These are phyloP conservation scores for Indicator maculatus DNA, from an alignment of 2,113 vertebrate species.

Conservation along the genomic window DNA sequence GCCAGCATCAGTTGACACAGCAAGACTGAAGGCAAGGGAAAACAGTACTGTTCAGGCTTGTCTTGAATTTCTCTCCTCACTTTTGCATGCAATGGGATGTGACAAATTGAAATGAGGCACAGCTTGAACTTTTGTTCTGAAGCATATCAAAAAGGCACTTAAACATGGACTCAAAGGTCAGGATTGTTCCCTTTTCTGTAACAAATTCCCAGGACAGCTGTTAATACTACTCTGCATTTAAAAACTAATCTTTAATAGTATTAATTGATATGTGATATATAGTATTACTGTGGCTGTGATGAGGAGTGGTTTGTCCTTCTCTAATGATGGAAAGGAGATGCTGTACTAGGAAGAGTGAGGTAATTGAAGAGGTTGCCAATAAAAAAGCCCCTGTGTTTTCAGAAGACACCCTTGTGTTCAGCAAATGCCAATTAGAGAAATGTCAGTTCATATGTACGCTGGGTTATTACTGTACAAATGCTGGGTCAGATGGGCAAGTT, in stretches of 20 bases:
- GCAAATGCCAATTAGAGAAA: constrained; percentile 47
- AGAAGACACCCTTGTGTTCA: not conserved
- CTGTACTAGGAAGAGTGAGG: not conserved
- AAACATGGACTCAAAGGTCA: constrained; percentile 41
- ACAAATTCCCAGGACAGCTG: constrained; percentile 8
- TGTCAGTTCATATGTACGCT: constrained; percentile 36
- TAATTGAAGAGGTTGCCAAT: constrained; percentile 30
- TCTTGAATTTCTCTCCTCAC: not conserved
- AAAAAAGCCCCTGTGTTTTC: constrained; percentile 34
- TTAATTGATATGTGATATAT: not conserved
- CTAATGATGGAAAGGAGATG: constrained; percentile 1
- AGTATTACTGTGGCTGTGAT: not conserved
- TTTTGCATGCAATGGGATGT: not conserved
- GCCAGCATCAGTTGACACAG: not conserved
- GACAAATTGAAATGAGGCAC: not conserved
- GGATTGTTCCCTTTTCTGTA: constrained; percentile 26
- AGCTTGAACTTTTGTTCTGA: constrained; percentile 50
- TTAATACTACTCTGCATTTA: constrained; percentile 30
- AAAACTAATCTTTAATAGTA: constrained; percentile 11
- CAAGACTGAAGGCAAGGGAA: not conserved
- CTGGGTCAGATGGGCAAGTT: constrained; percentile 17
- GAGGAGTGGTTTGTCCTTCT: not conserved
- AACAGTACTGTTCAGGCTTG: not conserved
- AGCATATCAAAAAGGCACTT: not conserved
- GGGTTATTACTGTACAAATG: constrained; percentile 16